Conservation (phyloP, 1,140 invertebrate species). For the Pseudobourletiella spinata region DNA sequence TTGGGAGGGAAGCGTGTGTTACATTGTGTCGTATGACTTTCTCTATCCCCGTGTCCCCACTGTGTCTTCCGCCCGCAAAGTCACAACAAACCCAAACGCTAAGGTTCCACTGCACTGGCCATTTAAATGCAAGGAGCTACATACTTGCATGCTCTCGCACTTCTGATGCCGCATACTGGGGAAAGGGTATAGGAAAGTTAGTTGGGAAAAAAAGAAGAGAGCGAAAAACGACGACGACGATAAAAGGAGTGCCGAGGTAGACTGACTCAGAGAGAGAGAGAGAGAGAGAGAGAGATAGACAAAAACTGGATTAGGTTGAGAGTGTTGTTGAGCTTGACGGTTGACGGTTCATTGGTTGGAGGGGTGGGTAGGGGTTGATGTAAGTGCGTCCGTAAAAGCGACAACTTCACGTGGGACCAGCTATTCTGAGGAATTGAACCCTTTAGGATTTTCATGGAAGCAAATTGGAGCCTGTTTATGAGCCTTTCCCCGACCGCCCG, state of each 20-base stretch:
- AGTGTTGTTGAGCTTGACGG: slow-evolving; percentile 16
- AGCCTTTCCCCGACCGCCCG: slow-evolving; percentile 2
- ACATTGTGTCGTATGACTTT: too few species aligned
- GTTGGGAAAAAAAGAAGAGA: too few species aligned
- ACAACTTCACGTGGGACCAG: not conserved
- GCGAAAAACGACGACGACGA: not conserved
- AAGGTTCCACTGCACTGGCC: too few species aligned
- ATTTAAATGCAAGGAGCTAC: too few species aligned
- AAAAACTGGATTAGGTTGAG: slow-evolving; percentile 16
- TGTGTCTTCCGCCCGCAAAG: too few species aligned
- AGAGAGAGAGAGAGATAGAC: too few species aligned
- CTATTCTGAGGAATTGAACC: slow-evolving; percentile 1
- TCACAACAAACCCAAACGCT: too few species aligned
- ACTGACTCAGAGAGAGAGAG: not conserved
- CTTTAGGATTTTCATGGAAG: slow-evolving; percentile 19
- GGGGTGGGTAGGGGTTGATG: slow-evolving; percentile 7
- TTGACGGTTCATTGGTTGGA: slow-evolving; percentile 14
- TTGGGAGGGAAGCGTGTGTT: too few species aligned
- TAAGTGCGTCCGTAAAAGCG: not conserved
- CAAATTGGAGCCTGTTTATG: slow-evolving; percentile 22
- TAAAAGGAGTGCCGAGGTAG: not conserved
- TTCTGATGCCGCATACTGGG: too few species aligned
- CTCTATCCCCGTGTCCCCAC: too few species aligned
- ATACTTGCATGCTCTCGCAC: too few species aligned
- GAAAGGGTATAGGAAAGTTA: too few species aligned